Base-by-base conservation (phyloP, 2,797 vertebrate species). In the Antennarius maculatus region DNA sequence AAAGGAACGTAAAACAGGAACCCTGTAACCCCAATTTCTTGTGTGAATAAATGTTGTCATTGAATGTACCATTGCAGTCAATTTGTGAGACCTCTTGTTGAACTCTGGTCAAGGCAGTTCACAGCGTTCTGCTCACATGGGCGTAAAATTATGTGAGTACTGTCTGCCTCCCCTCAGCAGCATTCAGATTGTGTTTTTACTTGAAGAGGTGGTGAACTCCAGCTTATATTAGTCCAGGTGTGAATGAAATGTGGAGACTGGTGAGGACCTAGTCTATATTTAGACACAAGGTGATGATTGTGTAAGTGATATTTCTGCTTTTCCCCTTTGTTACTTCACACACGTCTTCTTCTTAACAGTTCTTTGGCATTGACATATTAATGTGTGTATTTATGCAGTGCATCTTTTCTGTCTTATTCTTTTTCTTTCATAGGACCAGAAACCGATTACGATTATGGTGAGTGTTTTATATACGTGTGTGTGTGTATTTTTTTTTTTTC, bases 371-470 rank as follows among this genome's bases (percentile, higher is more conserved):
- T 17, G 8, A 8, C 2, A 3, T 34, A 23, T 23, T 23, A 37
- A 28, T 13, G 15, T 46, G 45, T 46, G 6, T 46, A 17, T 48
- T 34, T 9, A 18, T 9, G 23, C 10, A 1, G 16, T 50, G 16
- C 50, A 7, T 63, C 17, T 54, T 57, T 17, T 61, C 23, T 59
- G 1, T 42, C 12, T 51, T 54, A 13, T 15, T 23, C 51, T 18
- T 61, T 11, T 66, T 61, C 39, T 43, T 59, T 37, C 34, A 50
- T 69, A 84, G 74, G 9, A 46, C 2, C 23, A 52, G 85, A 81
- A 1, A 5, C 37, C 10, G 86, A 89, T 63, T 87, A 91, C 54
- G 76, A 84, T 53, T 89, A 88, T 71, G 81, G 89, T 91, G 64
- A 83, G 86, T 83, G 34, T 76, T 28, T 34, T 49, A 23, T 8